phyloP scores from a whole-genome alignment of 2,113 vertebrate species.

The Zingel zingel region DNA sequence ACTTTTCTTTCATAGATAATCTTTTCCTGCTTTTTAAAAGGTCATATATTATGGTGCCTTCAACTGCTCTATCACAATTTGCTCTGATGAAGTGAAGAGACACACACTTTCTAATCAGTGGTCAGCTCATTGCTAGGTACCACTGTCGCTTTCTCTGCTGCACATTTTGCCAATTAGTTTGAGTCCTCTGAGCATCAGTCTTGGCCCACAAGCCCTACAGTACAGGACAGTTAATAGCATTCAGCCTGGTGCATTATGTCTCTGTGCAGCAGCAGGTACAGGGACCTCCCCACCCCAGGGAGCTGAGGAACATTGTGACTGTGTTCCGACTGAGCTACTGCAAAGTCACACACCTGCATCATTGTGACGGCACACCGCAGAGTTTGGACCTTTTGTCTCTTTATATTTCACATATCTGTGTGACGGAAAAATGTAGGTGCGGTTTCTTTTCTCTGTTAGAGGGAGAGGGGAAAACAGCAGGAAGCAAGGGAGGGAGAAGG shows the following conservation, averaged over 20 bases:
- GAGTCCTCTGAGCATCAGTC: constrained; percentile 35
- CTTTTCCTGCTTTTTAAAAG: constrained; percentile 44
- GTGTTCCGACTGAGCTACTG: constrained; percentile 52
- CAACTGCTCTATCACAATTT: background rate
- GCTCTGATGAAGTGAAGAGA: constrained; percentile 26
- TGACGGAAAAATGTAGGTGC: background rate
- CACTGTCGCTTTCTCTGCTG: background rate
- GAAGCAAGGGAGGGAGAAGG: background rate
- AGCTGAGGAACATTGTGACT: constrained; percentile 62
- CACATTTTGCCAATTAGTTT: constrained; percentile 49
- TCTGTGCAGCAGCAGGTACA: constrained; percentile 59
- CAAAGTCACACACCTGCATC: constrained; percentile 75
- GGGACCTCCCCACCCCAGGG: constrained; percentile 51
- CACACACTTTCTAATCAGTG: constrained; percentile 26
- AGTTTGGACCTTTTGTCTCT: constrained; percentile 19
- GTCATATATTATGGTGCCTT: constrained; percentile 11
- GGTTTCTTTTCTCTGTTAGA: constrained; percentile 13
- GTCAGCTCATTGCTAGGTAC: constrained; percentile 19
- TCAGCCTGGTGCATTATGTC: constrained; percentile 54
- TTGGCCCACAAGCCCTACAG: constrained; percentile 6
- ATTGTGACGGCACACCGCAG: constrained; percentile 17
- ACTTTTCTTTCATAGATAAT: constrained; percentile 25
- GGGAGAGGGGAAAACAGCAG: constrained; percentile 8
- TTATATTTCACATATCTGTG: constrained; percentile 30
- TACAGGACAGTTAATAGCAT: constrained; percentile 50